Evolutionary conservation across 2,797 vertebrate species (phyloP).

Genomic region (Pseudochirops cupreus): DNA sequence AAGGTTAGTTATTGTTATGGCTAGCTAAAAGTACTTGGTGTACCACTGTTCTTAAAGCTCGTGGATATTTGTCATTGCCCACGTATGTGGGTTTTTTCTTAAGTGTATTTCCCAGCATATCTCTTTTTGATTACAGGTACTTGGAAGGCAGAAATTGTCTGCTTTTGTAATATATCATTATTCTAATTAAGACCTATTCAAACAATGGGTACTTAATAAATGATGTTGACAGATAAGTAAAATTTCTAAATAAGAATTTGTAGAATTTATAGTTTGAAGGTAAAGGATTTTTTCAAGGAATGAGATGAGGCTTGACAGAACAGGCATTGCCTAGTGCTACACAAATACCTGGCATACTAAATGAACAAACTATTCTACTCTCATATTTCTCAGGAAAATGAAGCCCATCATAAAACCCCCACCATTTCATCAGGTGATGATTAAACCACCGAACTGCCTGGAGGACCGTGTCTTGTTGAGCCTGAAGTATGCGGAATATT

Average conservation of each 20-base stretch:
- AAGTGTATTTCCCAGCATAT: neutral
- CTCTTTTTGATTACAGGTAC: neutral
- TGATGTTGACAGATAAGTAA: neutral
- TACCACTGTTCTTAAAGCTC: neutral
- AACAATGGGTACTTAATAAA: neutral
- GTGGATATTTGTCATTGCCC: neutral
- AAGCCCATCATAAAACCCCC: slow-evolving; percentile 5
- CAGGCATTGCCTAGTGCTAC: neutral
- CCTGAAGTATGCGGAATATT: neutral
- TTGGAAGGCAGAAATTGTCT: neutral
- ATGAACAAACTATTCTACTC: neutral
- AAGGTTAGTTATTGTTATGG: neutral
- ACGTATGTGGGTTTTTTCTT: neutral
- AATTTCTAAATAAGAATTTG: neutral
- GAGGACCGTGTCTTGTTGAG: neutral
- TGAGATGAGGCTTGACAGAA: slow-evolving; percentile 16
- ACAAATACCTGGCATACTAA: slow-evolving; percentile 6
- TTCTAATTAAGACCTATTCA: neutral
- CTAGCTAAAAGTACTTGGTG: neutral
- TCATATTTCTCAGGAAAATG: slow-evolving; percentile 15
- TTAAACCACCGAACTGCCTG: slow-evolving; percentile 4
- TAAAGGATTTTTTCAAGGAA: slow-evolving; percentile 9
- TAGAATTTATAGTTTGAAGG: neutral
- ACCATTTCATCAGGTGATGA: slow-evolving; percentile 7
- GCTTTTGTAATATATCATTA: neutral